These are phyloP conservation scores for Phaedon cochleariae DNA, from an alignment of 2,888 invertebrate genomes.

Conservation along the genomic window DNA sequence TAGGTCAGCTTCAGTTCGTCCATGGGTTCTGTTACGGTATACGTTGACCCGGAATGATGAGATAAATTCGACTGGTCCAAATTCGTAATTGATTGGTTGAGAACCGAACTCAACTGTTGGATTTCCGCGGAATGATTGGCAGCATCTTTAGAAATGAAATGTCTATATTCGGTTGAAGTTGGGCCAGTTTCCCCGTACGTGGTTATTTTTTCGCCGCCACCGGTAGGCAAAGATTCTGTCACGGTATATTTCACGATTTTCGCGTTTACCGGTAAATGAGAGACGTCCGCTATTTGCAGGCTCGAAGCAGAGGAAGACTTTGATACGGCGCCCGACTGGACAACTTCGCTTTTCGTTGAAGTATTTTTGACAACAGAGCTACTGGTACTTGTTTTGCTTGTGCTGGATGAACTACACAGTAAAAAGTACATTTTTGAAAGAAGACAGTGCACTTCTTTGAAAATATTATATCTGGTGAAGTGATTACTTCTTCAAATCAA, in stretches of 20 bases:
- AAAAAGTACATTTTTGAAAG: no score
- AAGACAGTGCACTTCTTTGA: no score
- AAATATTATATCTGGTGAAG: no score
- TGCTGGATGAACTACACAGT: slow-evolving; percentile 39
- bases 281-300: slow-evolving; percentile 59
- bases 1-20: slow-evolving; percentile 56
- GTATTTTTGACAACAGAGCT: slow-evolving; percentile 41
- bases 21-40: slow-evolving; percentile 60
- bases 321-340: slow-evolving; percentile 48
- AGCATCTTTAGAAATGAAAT: slow-evolving; percentile 54
- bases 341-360: slow-evolving; percentile 37
- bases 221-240: slow-evolving; percentile 57
- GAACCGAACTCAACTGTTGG: slow-evolving; percentile 57
- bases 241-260: slow-evolving; percentile 57
- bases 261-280: slow-evolving; percentile 57
- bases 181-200: slow-evolving; percentile 55
- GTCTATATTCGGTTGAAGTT: slow-evolving; percentile 58
- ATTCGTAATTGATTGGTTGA: slow-evolving; percentile 56
- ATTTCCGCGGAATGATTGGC: slow-evolving; percentile 51
- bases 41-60: slow-evolving; percentile 55
- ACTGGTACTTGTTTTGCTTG: slow-evolving; percentile 45
- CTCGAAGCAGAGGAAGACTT: slow-evolving; percentile 59
- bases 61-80: slow-evolving; percentile 57
- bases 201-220: slow-evolving; percentile 59
- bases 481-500: no score